phyloP scores from a whole-genome alignment of 2,888 invertebrate species.

The Athrips mouffetella region DNA sequence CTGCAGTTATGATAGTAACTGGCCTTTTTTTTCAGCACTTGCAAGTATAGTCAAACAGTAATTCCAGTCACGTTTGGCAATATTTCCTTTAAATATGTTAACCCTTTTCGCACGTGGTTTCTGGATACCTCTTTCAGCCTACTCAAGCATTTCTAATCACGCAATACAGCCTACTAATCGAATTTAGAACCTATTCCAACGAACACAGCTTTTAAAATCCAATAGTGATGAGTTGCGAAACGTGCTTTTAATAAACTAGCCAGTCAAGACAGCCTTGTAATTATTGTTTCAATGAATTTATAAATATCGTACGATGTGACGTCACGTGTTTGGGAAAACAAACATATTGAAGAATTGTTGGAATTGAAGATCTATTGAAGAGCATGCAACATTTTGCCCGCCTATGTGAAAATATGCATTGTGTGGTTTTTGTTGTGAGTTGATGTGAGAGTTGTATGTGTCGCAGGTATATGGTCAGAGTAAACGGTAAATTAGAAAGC shows the following conservation, averaged over 20 bases:
- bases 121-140: constrained; percentile 15
- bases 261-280: constrained; percentile 3
- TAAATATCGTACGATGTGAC: constrained; percentile 8
- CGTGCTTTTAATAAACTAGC: background rate
- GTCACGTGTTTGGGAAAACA: constrained; percentile 16
- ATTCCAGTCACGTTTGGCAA: background rate
- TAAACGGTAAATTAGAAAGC: too few relatives aligned
- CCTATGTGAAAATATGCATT: too few relatives aligned
- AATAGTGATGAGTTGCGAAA: constrained; percentile 10
- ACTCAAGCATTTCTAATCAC: constrained; percentile 22
- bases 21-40: too few relatives aligned
- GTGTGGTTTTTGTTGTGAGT: too few relatives aligned
- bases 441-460: too few relatives aligned
- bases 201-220: background rate
- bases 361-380: too few relatives aligned
- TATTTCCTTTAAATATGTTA: background rate
- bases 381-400: too few relatives aligned
- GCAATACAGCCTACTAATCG: background rate
- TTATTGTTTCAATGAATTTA: constrained; percentile 9
- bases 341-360: too few relatives aligned
- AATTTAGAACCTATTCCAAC: constrained; percentile 3
- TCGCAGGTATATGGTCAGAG: too few relatives aligned
- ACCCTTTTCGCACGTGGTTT: constrained; percentile 8
- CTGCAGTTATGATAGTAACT: too few relatives aligned
- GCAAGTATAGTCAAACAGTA: too few relatives aligned